These are phyloP conservation scores for Aeoliscus strigatus DNA, from an alignment of 2,797 vertebrate genomes.

Conservation along the genomic window DNA sequence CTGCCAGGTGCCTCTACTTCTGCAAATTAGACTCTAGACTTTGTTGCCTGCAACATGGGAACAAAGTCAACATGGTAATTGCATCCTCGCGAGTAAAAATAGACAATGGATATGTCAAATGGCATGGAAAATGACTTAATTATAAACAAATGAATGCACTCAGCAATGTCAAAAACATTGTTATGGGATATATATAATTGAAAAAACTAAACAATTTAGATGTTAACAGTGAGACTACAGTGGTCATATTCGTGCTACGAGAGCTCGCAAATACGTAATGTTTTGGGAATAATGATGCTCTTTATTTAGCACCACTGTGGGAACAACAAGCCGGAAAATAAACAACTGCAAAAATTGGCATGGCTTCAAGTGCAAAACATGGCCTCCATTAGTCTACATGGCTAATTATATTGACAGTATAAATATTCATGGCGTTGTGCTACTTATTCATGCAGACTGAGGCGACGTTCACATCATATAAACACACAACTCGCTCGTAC, in stretches of 20 bases:
- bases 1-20: slow-evolving; percentile 2
- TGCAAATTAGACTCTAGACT: slow-evolving; percentile 26
- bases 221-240: slow-evolving; percentile 43
- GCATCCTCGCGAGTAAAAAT: not conserved
- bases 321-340: slow-evolving; percentile 70
- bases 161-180: slow-evolving; percentile 20
- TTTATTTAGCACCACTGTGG: slow-evolving; percentile 72
- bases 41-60: slow-evolving; percentile 27
- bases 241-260: slow-evolving; percentile 41
- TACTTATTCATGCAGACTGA: slow-evolving; percentile 73
- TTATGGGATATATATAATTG: slow-evolving; percentile 39
- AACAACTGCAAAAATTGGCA: slow-evolving; percentile 73
- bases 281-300: slow-evolving; percentile 68
- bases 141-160: slow-evolving; percentile 48
- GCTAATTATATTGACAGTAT: slow-evolving; percentile 81
- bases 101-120: slow-evolving; percentile 38
- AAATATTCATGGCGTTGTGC: slow-evolving; percentile 77
- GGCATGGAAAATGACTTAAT: slow-evolving; percentile 46
- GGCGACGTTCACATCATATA: slow-evolving; percentile 63
- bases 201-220: slow-evolving; percentile 43
- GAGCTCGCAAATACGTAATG: slow-evolving; percentile 45
- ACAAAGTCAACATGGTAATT: slow-evolving; percentile 29
- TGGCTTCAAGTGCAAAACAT: slow-evolving; percentile 77
- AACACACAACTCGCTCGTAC: slow-evolving; percentile 70
- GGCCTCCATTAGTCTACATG: slow-evolving; percentile 77